Base-by-base conservation (phyloP, 2,888 invertebrate species). In the Agriopis aurantiaria region DNA sequence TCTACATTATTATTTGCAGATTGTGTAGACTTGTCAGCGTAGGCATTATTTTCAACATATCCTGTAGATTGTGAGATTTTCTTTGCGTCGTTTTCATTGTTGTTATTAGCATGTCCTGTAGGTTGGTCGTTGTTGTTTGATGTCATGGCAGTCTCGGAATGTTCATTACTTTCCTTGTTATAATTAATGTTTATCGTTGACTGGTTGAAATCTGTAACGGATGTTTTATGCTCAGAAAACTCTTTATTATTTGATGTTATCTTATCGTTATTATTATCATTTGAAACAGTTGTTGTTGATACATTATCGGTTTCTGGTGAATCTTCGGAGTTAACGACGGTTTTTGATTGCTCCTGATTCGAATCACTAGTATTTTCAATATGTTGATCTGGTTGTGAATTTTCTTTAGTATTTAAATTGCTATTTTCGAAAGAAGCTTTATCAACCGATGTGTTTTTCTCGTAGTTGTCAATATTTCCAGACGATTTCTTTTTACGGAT, bases 1-100 rank as follows among this genome's bases (percentile, higher is more conserved):
- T 17, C 10, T 8, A 17, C 7, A 55, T 33, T 53, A 12, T 53
- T 14, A 33, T 53, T 52, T 23, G 23, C 23, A 10, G 52, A 23
- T 23, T 52, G 9, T 23, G 23, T 17, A 9, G 9, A 52, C 8
- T 17, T 17, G 1, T 11, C 11, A 17, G 9, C 10, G 10, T 52
- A 9, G 8, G 17, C 53, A 33, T 53, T 33, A 53, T 53, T 56
- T 56, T 56, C 56, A 33, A 40, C 33, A 53, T 53, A 4, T 56
- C 14, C 23, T 41, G 53, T 12, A 33, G 53, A 53, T 53, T 53
- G 23, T 33, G 8, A n/a, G 41, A 3, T 9, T 8, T 14, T 43
- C 5, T 14, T 14, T 10, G 14, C 14, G 49, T 51, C 2, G 14
- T 51, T 0, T 23, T 51, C 14, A 51, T 51, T 51, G 10, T 23